Evolutionary conservation across 2,113 vertebrate species (phyloP).

Genomic region (Hyla sarda): DNA sequence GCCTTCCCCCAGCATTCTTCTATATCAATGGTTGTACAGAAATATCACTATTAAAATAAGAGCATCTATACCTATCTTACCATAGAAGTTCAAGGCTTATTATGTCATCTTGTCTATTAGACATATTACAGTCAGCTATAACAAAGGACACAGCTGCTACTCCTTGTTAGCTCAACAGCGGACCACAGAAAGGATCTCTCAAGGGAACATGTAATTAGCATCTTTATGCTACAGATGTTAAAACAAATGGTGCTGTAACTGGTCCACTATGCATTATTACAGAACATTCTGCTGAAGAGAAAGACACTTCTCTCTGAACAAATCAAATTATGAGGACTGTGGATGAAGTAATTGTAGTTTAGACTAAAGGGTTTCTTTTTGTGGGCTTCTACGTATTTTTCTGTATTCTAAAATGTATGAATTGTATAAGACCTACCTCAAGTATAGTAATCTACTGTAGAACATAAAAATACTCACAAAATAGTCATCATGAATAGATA

Average conservation of each 20-base stretch:
- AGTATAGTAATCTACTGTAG: too few relatives aligned
- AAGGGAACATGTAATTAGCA: constrained; percentile 60
- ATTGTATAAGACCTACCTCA: not conserved
- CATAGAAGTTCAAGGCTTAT: constrained; percentile 70
- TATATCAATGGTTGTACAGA: not conserved
- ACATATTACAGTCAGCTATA: constrained; percentile 57
- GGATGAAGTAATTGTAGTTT: not conserved
- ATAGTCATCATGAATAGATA: too few relatives aligned
- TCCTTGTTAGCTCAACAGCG: constrained; percentile 65
- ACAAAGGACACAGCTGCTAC: constrained; percentile 68
- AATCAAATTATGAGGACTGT: not conserved
- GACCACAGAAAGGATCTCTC: constrained; percentile 61
- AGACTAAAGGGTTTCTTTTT: not conserved
- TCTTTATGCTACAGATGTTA: constrained; percentile 71
- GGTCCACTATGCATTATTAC: constrained; percentile 23
- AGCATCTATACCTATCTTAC: constrained; percentile 68
- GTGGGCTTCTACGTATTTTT: too few relatives aligned
- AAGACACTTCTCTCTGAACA: not conserved
- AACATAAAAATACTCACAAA: too few relatives aligned
- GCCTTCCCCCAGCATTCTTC: not conserved
- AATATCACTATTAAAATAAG: constrained; percentile 9
- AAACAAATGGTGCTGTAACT: constrained; percentile 62
- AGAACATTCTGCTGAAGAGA: constrained; percentile 8
- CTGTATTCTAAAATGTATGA: not conserved
- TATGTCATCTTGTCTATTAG: constrained; percentile 65